Conservation (phyloP, 2,888 invertebrate genomes). For the Entomobrya multifasciata region DNA sequence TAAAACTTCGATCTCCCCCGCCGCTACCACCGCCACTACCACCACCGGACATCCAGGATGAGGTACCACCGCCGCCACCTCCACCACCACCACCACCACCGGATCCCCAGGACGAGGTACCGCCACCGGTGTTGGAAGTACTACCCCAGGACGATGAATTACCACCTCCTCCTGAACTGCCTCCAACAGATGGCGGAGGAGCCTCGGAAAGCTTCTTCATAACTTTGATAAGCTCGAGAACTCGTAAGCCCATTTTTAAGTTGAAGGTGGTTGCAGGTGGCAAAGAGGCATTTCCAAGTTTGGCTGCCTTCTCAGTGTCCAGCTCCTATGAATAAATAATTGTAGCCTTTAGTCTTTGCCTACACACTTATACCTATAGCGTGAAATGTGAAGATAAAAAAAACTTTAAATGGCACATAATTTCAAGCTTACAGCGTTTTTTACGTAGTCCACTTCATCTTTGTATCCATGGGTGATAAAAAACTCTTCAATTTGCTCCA, state of each 20-base stretch:
- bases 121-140: neutral
- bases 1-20: neutral
- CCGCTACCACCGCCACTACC: neutral
- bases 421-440: slow-evolving; percentile 36
- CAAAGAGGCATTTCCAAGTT: neutral
- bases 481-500: slow-evolving; percentile 49
- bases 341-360: neutral
- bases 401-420: too few species aligned
- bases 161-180: neutral
- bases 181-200: neutral
- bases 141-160: neutral
- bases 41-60: neutral
- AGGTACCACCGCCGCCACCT: slow-evolving; percentile 14
- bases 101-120: neutral
- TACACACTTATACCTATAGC: too few species aligned
- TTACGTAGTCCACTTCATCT: slow-evolving; percentile 56
- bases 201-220: slow-evolving; percentile 26
- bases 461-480: slow-evolving; percentile 36
- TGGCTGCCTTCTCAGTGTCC: slow-evolving; percentile 21
- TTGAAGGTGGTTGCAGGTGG: slow-evolving; percentile 27
- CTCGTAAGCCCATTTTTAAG: slow-evolving; percentile 45
- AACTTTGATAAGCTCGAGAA: slow-evolving; percentile 40
- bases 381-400: neutral
- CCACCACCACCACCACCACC: slow-evolving; percentile 21
- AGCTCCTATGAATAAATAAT: slow-evolving; percentile 22